Conservation (phyloP, 2,797 vertebrate genomes). For the Urosaurus nigricauda region DNA sequence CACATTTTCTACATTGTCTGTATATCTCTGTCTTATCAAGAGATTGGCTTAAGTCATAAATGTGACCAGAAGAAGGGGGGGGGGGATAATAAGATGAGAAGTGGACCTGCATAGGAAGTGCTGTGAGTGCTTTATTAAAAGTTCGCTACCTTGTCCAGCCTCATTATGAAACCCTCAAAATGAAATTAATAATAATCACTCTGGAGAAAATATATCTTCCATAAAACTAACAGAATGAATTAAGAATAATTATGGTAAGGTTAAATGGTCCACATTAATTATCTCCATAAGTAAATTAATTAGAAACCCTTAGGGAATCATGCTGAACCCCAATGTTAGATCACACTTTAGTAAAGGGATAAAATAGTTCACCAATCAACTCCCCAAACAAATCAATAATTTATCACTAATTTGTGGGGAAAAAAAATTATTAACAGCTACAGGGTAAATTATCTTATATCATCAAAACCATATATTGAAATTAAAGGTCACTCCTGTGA, state of each 20-base stretch:
- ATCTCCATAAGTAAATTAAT: conserved; percentile 48
- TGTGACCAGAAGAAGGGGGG: neutral
- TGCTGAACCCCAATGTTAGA: conserved; percentile 25
- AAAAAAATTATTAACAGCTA: conserved; percentile 31
- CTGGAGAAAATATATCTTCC: conserved; percentile 43
- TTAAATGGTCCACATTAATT: conserved; percentile 45
- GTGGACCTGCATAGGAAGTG: neutral
- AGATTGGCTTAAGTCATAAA: neutral
- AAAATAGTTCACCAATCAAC: conserved; percentile 18
- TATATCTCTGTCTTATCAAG: neutral
- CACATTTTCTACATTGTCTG: neutral
- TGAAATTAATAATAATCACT: conserved; percentile 44
- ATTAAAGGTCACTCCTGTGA: conserved; percentile 27
- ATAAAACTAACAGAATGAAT: conserved; percentile 50
- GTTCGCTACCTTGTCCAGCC: conserved; percentile 5
- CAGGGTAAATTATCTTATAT: conserved; percentile 18
- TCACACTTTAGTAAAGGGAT: conserved; percentile 14
- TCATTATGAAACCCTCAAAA: conserved; percentile 33
- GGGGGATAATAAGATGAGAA: neutral
- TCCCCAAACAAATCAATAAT: conserved; percentile 45
- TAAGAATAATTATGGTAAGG: conserved; percentile 39
- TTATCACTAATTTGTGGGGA: conserved; percentile 26
- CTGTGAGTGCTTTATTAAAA: conserved; percentile 10
- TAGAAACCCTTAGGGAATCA: conserved; percentile 28
- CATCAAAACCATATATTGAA: conserved; percentile 25